Evolutionary conservation across 1,140 invertebrate genomes (phyloP), one percentile per base, ranked within the genome.

Genomic region (Drosophila mayri): DNA sequence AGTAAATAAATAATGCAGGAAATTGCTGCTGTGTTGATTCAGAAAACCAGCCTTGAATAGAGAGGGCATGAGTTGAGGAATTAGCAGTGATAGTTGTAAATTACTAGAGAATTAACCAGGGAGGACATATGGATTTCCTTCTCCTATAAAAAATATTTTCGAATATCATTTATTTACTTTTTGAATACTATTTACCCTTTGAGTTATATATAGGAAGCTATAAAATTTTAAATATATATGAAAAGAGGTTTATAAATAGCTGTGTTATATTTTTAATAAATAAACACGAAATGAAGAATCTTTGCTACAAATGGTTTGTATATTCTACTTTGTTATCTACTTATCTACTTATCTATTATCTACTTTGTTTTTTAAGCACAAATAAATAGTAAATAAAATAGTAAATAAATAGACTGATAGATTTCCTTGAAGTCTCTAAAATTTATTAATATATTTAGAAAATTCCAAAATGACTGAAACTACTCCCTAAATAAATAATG

Each of bases 1-100:
- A 83, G 76, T 80, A 76, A 80, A 88, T 88, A 83, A 88, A 88
- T 87, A 83, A 76, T 65, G 67, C 57, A 70, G 79, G 67, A 87
- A 87, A 87, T 79, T 79, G 67, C 49, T 66, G 37, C 64, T 46
- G 64, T 83, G 67, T 84, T 85, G 73, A 47, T 57, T 40, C 70
- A 77, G 79, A 79, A 64, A 68, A 28, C 64, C 64, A 25, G 25
- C 47, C 20, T 62, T 55, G 41, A 38, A 70, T 25, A 43, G 18
- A 43, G 18, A 37, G 50, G 22, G 22, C 32, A 82, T 86, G 83
- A 86, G 63, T 86, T 67, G 43, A 9, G 46, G 43, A 60, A 79
- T 57, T 64, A 25, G 25, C 28, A 40, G 18, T 32, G 57, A 61
- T 32, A 44, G 20, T 68, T 68, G 37, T 30, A 35, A 30, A 35